Evolutionary conservation across 2,888 invertebrate species (phyloP), one percentile per base, ranked within the genome.

Genomic region (Heliconius cydno): DNA sequence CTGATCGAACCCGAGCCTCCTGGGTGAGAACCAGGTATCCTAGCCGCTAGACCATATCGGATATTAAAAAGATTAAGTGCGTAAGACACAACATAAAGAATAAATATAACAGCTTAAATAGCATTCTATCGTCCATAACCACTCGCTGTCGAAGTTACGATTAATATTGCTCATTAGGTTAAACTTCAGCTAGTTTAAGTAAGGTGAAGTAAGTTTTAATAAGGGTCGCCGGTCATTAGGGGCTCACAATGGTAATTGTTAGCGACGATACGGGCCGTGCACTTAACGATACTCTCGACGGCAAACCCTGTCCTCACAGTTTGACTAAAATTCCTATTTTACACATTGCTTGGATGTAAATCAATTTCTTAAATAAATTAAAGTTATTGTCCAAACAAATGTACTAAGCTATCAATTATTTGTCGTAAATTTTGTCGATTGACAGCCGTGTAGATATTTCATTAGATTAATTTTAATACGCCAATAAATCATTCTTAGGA

Each of bases 1-100:
- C 28, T 28, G 28, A 96, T 96, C 96, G 96, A 96, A 96, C 96
- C 96, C 96, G 96, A 96, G 96, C 96, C 96, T 96, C 96, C 96
- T 96, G 76, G 79, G 79, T 79, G 67, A 82, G 78, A 78, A 80
- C 83, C 81, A 79, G 73, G 83, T 82, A 80, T 81, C 83, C 82
- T 83, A 76, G 82, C 79, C 77, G 81, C 82, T 82, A 78, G 79
- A 81, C 82, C 80, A 79, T 80, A 82, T 81, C 79, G 78, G 82
- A 76, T 80, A 1, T n/a, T 28, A 28, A 28, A 28, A 28, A 28
- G 28, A 28, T 28, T 28, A 28, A 28, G 28, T 28, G 28, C 28
- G 28, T 28, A 28, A 28, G 28, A 28, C 28, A 28, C 28, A 28
- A 28, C 28, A 28, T 28, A 28, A 28, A 28, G 28, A 28, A 28